Conservation (phyloP, 2,888 invertebrate genomes). For the Lasioglossum pauxillum region DNA sequence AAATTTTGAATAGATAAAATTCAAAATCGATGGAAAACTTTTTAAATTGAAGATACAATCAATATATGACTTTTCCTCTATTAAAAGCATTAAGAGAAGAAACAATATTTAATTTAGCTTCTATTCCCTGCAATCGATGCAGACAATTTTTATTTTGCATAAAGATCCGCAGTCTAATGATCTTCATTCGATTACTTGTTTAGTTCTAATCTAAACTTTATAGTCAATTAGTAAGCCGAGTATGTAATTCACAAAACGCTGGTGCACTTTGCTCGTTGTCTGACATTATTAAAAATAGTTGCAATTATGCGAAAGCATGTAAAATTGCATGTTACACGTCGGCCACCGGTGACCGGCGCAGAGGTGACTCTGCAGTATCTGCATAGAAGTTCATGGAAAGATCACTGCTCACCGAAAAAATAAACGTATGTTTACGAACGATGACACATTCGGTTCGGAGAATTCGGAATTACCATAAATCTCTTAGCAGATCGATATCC, state of each 20-base stretch:
- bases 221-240: background rate
- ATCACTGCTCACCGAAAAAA: background rate
- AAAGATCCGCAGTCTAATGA: no score
- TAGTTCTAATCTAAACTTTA: no score
- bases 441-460: background rate
- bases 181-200: background rate
- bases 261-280: background rate
- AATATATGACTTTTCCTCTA: no score
- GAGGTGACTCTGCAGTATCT: background rate
- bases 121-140: no score
- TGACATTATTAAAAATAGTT: background rate
- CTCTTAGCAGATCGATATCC: background rate
- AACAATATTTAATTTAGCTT: no score
- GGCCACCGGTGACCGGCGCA: background rate
- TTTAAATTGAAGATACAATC: no score
- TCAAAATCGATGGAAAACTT: no score
- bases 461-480: no score
- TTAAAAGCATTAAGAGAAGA: no score
- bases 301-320: background rate
- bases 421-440: background rate
- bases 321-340: background rate
- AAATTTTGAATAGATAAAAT: no score
- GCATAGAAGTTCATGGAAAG: background rate
- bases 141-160: no score
- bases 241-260: background rate